Base-by-base conservation (phyloP, 1,140 invertebrate genomes). In the Drosophila oshimai region DNA sequence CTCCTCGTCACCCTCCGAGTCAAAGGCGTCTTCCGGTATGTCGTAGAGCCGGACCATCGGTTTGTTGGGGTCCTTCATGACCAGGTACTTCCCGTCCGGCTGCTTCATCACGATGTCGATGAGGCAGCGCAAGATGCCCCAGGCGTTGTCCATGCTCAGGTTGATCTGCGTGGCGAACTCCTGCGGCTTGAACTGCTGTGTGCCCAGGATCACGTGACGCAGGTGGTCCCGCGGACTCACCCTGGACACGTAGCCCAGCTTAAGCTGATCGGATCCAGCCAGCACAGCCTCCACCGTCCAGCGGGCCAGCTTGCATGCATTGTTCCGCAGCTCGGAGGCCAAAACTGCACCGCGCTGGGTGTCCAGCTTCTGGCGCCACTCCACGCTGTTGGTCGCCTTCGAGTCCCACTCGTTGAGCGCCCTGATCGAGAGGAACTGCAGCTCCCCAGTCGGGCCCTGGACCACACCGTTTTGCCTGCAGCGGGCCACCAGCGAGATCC, bases 61-160 rank as follows among this genome's bases (percentile, higher is more conserved):
- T 94, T 99, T 99, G 91, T 99, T 99, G 0, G 99, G 99, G 92
- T 99, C 99, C 91, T 99, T 99, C 96, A 99, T 97, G 46, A 99
- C 97, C 50, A 99, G 93, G 91, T 99, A 99, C 91, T 96, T 96
- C 67, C 99, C 99, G 91, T 99, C 97, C 71, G 98, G 96, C 88
- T 99, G 96, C 90, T 98, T 98, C 96, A 99, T 97, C 78, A 98
- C 98, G 53, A 98, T 96, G 90, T 99, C 98, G 78, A 99, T 96
- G 68, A 99, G 98, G 90, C 98, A 99, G 10, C 98, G 94, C 9
- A 99, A 92, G 49, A 99, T 97, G 62, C 98, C 99, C 99, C 99
- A 99, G 2, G 97, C 98, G 91, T 99, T 99, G 89, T 99, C 99
- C 98, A 99, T 98, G 89, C 98, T 99, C 61, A 99, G 92, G 92